A percentile compares a stretch with the other conserved stretches of the same genome.
Conservation (phyloP, 1,140 invertebrate genomes). For the Achroia grisella region DNA sequence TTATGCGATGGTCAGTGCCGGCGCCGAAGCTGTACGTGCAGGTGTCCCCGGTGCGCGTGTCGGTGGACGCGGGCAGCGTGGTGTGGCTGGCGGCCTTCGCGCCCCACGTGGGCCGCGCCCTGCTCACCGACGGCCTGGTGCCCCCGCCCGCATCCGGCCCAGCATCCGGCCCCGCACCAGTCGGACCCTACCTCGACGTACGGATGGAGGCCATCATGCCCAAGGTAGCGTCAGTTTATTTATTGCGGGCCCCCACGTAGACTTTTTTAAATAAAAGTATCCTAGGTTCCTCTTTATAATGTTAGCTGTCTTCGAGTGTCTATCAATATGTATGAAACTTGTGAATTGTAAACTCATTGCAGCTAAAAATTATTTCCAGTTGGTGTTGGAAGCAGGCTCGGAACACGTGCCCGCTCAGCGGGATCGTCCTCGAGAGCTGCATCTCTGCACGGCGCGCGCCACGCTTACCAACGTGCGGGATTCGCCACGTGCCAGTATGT, state of each 20-base stretch:
- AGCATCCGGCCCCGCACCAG: conserved; percentile 35
- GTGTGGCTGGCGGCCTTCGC: conserved; percentile 96
- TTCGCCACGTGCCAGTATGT: conserved; percentile 47
- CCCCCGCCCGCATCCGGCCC: conserved; percentile 9
- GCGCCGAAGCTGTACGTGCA: conserved; percentile 94
- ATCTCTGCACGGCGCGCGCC: conserved; percentile 86
- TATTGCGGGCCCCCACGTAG: too few species aligned
- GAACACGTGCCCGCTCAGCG: conserved; percentile 81
- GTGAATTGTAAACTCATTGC: too few species aligned
- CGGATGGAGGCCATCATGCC: conserved; percentile 93
- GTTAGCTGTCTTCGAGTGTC: too few species aligned
- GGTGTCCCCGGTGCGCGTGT: conserved; percentile 89
- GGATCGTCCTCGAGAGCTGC: conserved; percentile 87
- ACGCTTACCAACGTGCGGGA: conserved; percentile 83
- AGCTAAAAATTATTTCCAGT: conserved; percentile 51
- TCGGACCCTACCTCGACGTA: conserved; percentile 84
- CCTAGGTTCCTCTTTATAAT: too few species aligned
- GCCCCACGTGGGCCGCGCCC: conserved; percentile 86
- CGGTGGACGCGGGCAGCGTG: conserved; percentile 88
- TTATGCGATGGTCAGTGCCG: conserved; percentile 78
- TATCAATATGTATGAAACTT: too few species aligned
- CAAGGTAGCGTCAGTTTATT: conserved; percentile 74
- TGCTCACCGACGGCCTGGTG: conserved; percentile 32
- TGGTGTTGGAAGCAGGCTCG: conserved; percentile 81
- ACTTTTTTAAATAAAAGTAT: too few species aligned